Conservation (phyloP, 1,140 invertebrate species). For the Cyclargus thomasi region DNA sequence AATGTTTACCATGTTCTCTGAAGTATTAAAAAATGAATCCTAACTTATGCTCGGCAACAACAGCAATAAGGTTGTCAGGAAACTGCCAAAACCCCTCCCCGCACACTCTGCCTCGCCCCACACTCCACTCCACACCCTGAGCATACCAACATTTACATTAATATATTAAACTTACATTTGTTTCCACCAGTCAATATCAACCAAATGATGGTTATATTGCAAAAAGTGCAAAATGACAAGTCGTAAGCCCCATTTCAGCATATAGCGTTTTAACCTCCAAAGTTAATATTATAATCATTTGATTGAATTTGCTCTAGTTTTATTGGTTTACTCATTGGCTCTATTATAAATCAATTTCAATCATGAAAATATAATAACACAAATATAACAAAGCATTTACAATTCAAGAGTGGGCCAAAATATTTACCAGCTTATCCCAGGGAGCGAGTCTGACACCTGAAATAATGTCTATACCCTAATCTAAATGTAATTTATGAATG, state of each 20-base stretch:
- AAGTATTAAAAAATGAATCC: conserved; percentile 71
- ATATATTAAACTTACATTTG: conserved; percentile 33
- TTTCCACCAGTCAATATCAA: background rate
- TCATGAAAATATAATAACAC: background rate
- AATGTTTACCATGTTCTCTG: conserved; percentile 44
- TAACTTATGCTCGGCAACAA: conserved; percentile 72
- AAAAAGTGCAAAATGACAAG: background rate
- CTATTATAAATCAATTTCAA: too few species aligned
- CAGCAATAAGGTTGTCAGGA: conserved; percentile 71
- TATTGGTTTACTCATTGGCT: background rate
- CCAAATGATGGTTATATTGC: background rate
- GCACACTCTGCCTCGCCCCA: conserved; percentile 58
- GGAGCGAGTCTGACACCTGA: conserved; percentile 33
- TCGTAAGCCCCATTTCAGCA: too few species aligned
- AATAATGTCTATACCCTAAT: conserved; percentile 51
- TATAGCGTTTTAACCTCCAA: background rate
- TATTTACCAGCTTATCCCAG: background rate
- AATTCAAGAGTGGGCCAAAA: background rate
- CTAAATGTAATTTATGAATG: conserved; percentile 27
- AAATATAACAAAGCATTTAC: background rate
- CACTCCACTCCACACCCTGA: conserved; percentile 61
- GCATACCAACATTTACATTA: conserved; percentile 68
- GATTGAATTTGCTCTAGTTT: background rate
- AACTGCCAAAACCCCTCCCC: conserved; percentile 61
- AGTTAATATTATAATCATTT: background rate